Base-by-base conservation (phyloP, 2,888 invertebrate genomes). In the Meganola albula region DNA sequence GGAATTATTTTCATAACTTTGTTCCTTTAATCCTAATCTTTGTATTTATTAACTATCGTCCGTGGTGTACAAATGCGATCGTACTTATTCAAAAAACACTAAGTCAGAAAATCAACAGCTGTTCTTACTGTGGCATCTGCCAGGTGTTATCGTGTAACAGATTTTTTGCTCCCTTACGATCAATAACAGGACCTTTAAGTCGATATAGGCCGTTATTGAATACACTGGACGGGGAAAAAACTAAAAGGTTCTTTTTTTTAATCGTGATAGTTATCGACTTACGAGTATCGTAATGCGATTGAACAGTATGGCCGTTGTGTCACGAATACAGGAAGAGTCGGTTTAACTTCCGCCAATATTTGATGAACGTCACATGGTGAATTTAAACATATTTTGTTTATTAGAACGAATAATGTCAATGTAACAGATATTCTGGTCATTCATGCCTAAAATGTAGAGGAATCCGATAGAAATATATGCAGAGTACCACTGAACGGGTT, bases 311-410 rank as follows among this genome's bases (percentile, higher is more conserved):
- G 11, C 34, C 36, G 46, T 54, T 55, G 53, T 53, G 43, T 51
- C 45, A 44, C 43, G 40, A 49, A 48, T 44, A 42, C 53, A 58
- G 67, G 67, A 69, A 67, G 34, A 38, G 54, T 45, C 53, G 37
- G 58, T 62, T 56, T 40, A 46, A 59, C 62, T 63, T 69, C 69
- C 67, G 63, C 59, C 59, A 67, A 70, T 61, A 63, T 65, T 61
- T 53, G 53, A 61, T 45, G 52, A 51, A 33, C 40, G 44, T 40
- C 53, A 47, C 44, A 53, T 52, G 47, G 48, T 49, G 47, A 57
- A 62, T 57, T 44, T 49, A 48, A 52, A 60, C 44, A 50, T 31
- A 29, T 37, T 18, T 43, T 42, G n/a, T n/a, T n/a, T n/a, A n/a
- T n/a, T n/a, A n/a, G n/a, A n/a, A n/a, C n/a, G n/a, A n/a, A n/a